Evolutionary conservation across 2,113 vertebrate species (phyloP).

Genomic region (Pluvialis apricaria): DNA sequence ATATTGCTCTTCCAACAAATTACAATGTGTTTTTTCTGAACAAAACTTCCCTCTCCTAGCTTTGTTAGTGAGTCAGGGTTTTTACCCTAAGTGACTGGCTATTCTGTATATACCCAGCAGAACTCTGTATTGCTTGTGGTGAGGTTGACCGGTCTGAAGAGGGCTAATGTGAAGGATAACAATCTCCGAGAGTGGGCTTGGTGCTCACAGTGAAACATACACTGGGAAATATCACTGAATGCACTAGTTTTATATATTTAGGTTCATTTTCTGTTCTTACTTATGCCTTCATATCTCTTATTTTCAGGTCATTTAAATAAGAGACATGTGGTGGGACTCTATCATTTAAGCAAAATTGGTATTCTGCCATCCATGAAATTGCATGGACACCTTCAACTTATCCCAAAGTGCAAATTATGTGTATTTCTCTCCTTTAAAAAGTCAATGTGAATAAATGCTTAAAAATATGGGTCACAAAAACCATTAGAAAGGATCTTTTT

Average conservation of each 20-base stretch:
- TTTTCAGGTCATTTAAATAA: constrained; percentile 71
- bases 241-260: constrained; percentile 33
- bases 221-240: constrained; percentile 9
- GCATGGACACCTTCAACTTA: constrained; percentile 66
- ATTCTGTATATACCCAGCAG: not conserved
- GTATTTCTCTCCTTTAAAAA: constrained; percentile 59
- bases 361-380: constrained; percentile 73
- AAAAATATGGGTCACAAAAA: constrained; percentile 49
- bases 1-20: not conserved
- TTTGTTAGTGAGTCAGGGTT: not conserved
- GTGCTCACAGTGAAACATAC: constrained; percentile 9
- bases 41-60: not conserved
- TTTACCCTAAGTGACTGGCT: not conserved
- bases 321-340: constrained; percentile 63
- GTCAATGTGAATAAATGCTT: constrained; percentile 38
- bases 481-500: not conserved
- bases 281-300: constrained; percentile 56
- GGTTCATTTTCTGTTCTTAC: constrained; percentile 52
- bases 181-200: not conserved
- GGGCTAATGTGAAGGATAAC: not conserved
- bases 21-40: not conserved
- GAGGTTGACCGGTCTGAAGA: not conserved
- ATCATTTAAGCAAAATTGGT: constrained; percentile 70
- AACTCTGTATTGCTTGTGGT: not conserved
- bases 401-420: constrained; percentile 64